Conservation (phyloP, 2,797 vertebrate genomes). For the Chaetodon trifasciatus region DNA sequence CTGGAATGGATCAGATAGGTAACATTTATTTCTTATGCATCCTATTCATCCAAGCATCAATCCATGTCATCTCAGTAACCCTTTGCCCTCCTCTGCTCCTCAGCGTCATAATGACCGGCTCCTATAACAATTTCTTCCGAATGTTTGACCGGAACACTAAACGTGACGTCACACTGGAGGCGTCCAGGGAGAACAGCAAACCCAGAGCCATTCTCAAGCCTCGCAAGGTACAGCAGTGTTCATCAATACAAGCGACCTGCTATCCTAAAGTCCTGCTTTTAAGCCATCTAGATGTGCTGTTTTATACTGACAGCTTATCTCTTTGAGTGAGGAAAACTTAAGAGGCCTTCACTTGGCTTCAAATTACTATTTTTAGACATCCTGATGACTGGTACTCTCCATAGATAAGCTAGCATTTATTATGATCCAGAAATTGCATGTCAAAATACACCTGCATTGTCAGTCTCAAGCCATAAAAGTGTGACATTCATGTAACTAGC, state of each 20-base stretch:
- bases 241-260: not conserved
- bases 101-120: conserved; percentile 96
- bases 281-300: conserved; percentile 16
- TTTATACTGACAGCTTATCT: not conserved
- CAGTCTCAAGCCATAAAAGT: not conserved
- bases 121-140: conserved; percentile 98
- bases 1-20: conserved; percentile 99
- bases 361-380: not conserved
- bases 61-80: conserved; percentile 16
- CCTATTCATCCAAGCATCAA: not conserved
- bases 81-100: not conserved
- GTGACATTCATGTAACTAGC: too few relatives aligned
- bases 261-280: too few relatives aligned
- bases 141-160: conserved; percentile 94
- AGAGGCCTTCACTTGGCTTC: not conserved
- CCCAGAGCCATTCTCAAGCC: conserved; percentile 94
- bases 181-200: conserved; percentile 96
- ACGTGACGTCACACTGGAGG: conserved; percentile 93
- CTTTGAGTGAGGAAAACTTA: not conserved
- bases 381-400: not conserved
- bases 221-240: conserved; percentile 84
- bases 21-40: conserved; percentile 48
- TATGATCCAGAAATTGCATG: not conserved
- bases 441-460: not conserved
- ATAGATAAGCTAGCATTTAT: not conserved